Evolutionary conservation across 2,888 invertebrate species (phyloP).

Genomic region (Erebia ligea): DNA sequence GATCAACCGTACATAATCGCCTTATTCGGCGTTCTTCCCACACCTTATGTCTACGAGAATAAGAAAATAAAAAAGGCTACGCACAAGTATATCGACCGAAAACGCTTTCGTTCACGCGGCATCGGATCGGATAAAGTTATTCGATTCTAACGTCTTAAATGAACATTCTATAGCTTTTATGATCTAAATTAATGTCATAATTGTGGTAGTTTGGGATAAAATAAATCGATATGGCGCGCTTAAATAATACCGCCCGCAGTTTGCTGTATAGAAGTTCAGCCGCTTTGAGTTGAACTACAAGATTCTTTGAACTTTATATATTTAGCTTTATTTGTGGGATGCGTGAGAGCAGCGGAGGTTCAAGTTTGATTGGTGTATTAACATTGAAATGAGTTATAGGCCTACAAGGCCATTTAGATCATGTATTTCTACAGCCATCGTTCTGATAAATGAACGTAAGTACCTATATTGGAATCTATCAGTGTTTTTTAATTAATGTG

Average conservation of each 20-base stretch:
- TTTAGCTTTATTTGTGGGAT: conserved; percentile 45
- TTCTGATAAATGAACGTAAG: conserved; percentile 56
- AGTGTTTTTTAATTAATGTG: conserved; percentile 34
- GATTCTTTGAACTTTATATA: conserved; percentile 50
- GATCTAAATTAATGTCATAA: conserved; percentile 80
- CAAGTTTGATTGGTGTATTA: conserved; percentile 45
- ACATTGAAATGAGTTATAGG: conserved; percentile 59
- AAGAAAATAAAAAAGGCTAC: conserved; percentile 42
- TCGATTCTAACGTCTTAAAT: conserved; percentile 71
- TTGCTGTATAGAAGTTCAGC: conserved; percentile 56
- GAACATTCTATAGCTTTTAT: conserved; percentile 74
- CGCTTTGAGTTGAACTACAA: conserved; percentile 59
- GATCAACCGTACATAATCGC: conserved; percentile 58
- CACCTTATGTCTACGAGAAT: conserved; percentile 57
- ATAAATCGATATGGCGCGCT: conserved; percentile 77
- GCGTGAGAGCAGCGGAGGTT: conserved; percentile 45
- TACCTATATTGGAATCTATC: conserved; percentile 55
- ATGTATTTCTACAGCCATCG: conserved; percentile 57
- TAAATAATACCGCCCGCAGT: conserved; percentile 78
- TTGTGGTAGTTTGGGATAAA: conserved; percentile 77
- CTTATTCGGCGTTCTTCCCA: conserved; percentile 67
- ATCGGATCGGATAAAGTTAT: conserved; percentile 70
- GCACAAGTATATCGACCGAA: conserved; percentile 51
- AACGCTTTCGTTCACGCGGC: conserved; percentile 64
- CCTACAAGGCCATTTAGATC: conserved; percentile 61